phyloP scores from a whole-genome alignment of 2,797 vertebrate genomes.

The Catamblyrhynchus diadema region DNA sequence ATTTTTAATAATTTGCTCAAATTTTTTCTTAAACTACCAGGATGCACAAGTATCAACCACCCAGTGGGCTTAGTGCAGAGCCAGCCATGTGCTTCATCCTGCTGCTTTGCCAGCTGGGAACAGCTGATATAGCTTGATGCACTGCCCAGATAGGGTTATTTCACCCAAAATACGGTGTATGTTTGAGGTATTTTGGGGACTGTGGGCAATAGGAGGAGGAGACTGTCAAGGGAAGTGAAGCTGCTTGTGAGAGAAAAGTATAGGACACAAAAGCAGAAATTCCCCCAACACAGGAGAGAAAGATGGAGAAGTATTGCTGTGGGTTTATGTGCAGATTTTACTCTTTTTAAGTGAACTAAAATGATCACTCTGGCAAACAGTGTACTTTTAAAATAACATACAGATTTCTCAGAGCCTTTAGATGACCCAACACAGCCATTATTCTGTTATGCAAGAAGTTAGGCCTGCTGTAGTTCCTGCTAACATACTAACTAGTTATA shows the following conservation, averaged over 20 bases:
- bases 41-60: neutral
- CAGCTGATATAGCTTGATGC: neutral
- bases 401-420: neutral
- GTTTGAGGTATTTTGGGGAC: neutral
- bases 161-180: neutral
- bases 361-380: neutral
- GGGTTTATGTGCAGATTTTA: neutral
- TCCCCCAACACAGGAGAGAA: neutral
- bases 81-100: fast-evolving
- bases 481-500: neutral
- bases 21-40: neutral
- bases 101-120: neutral
- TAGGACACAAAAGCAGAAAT: neutral
- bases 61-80: neutral
- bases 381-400: neutral
- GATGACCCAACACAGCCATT: neutral
- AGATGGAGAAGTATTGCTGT: neutral
- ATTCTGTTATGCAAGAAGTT: neutral
- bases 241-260: neutral
- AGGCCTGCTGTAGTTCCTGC: neutral
- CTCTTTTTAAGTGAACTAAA: neutral
- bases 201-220: neutral
- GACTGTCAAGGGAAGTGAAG: neutral
- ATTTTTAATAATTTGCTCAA: neutral
- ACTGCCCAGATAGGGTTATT: neutral